Evolutionary conservation across 2,797 vertebrate genomes (phyloP), one percentile per base, ranked within the genome.

Genomic region (Anolis apletophallus): DNA sequence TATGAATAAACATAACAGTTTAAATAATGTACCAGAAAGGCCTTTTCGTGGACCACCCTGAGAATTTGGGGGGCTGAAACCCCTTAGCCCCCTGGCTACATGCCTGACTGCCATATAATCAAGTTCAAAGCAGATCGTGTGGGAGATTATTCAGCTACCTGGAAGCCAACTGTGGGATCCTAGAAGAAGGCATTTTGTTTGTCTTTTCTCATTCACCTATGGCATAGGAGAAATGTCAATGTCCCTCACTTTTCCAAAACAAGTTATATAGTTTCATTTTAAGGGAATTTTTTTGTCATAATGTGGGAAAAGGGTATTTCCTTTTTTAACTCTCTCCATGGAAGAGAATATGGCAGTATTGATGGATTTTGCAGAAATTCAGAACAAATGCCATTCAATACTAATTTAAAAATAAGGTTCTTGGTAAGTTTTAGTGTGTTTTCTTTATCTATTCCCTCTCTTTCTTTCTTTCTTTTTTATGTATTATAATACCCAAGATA

Each of bases 301-400:
- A 84, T 23, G 11, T 11, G 11, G 32, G 54, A 75, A 85, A 85
- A 76, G 73, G 61, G 3, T 50, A 36, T 74, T 52, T 79, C 52
- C 7, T 72, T 85, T 72, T 32, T 13, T 40, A 40, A 40, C 80
- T 36, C 1, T 59, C 46, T 55, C 29, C 0, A 21, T 10, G 34
- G 57, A 4, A 1, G 16, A 36, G 32, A 80, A 8, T 16, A 80
- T 85, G 81, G 50, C 32, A 76, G n/a, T 84, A 74, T 46, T 86
- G 50, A 13, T 16, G 74, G 5, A 75, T 10, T 16, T 69, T 80
- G 90, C 13, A 80, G 79, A 88, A 74, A 74, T n/a, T 59, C 9
- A 79, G 19, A 16, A 13, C 89, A 46, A 23, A 61, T 55, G 91
- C 36, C 84, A 92, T 89, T 92, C 90, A 68, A 85, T 75, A 80